Conservation (phyloP, 2,888 invertebrate genomes). For the Acrobasis suavella region DNA sequence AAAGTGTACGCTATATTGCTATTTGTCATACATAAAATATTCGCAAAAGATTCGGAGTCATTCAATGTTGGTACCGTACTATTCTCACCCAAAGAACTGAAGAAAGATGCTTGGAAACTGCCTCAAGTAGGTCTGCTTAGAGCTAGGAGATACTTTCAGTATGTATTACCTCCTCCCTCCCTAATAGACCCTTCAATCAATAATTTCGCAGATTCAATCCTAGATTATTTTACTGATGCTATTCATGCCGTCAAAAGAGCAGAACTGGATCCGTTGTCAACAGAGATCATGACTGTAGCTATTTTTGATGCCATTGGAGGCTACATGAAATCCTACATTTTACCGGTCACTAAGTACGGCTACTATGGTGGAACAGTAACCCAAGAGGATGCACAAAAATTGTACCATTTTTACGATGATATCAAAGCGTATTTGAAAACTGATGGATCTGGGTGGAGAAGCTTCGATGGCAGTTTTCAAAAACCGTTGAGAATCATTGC, state of each 20-base stretch:
- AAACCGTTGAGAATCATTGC: slow-evolving; percentile 50
- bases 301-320: slow-evolving; percentile 82
- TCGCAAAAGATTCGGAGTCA: slow-evolving; percentile 17
- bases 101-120: slow-evolving; percentile 49
- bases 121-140: slow-evolving; percentile 49
- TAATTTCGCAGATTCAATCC: slow-evolving; percentile 46
- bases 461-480: slow-evolving; percentile 46
- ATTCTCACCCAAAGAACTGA: slow-evolving; percentile 48
- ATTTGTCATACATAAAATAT: slow-evolving; percentile 32
- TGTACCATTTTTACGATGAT: slow-evolving; percentile 81
- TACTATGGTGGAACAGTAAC: slow-evolving; percentile 85
- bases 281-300: slow-evolving; percentile 57
- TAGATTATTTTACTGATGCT: slow-evolving; percentile 53
- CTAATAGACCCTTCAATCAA: slow-evolving; percentile 47
- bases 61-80: slow-evolving; percentile 65
- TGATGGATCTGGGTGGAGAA: slow-evolving; percentile 83
- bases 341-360: slow-evolving; percentile 83
- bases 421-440: slow-evolving; percentile 81
- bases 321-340: slow-evolving; percentile 81
- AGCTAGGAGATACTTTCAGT: slow-evolving; percentile 59
- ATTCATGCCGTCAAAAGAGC: slow-evolving; percentile 50
- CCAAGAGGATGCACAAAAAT: slow-evolving; percentile 76
- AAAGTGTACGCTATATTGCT: slow-evolving; percentile 40
- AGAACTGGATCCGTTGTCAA: slow-evolving; percentile 40
- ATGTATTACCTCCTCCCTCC: slow-evolving; percentile 50